Evolutionary conservation across 2,888 invertebrate species (phyloP).

Genomic region (Tortricodes alternella): DNA sequence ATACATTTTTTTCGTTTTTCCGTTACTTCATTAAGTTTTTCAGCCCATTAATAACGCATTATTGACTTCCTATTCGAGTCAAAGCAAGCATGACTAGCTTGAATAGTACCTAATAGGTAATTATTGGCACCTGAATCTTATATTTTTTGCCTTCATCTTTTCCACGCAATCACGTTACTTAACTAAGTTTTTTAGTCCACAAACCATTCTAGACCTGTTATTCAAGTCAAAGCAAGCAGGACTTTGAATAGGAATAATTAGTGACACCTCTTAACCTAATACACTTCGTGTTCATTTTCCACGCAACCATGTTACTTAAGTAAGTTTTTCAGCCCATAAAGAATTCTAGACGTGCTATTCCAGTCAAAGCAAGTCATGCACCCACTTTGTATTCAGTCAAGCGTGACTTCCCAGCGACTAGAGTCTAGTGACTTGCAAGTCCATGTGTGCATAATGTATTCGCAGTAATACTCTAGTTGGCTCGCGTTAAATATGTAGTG

Average conservation of each 20-base stretch:
- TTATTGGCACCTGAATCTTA: background rate
- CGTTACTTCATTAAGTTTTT: no score
- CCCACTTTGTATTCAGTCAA: conserved; percentile 29
- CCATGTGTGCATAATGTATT: conserved; percentile 30
- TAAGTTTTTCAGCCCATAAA: background rate
- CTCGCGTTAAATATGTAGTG: conserved; percentile 22
- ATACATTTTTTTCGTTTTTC: no score
- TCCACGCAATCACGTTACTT: background rate
- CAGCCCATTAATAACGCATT: no score
- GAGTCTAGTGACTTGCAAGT: conserved; percentile 29
- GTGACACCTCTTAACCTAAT: background rate
- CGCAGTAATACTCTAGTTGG: conserved; percentile 26
- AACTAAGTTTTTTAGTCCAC: no score
- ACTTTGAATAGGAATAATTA: no score
- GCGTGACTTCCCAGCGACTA: conserved; percentile 18
- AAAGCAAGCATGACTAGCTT: no score
- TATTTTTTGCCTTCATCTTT: background rate
- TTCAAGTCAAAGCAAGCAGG: no score
- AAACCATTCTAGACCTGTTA: no score
- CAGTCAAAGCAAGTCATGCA: conserved; percentile 28
- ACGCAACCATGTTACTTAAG: background rate
- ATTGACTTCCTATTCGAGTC: no score
- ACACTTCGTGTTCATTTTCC: background rate
- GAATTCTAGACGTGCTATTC: conserved; percentile 5
- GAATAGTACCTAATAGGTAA: no score